Evolutionary conservation across 2,113 vertebrate genomes (phyloP), one percentile per base, ranked within the genome.

Genomic region (Oryzias woworae): DNA sequence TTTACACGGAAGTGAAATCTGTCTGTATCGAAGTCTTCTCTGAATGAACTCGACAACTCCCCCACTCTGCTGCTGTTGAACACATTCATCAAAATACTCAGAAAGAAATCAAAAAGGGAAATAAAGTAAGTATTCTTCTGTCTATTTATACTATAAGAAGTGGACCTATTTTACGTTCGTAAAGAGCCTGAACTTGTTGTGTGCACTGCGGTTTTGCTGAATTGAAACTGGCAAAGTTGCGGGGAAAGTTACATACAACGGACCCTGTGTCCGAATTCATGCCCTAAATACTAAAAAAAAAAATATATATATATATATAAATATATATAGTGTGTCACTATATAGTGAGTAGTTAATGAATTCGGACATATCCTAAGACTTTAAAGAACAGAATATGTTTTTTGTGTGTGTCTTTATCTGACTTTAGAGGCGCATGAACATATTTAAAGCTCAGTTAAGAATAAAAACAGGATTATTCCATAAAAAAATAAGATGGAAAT

Each of bases 1-100:
- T 90, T 51, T 58, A 51, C 50, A 73, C 83, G 85, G 82, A 90
- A 88, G 72, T 79, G 82, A 81, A 7, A 45, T 64, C 65, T 62
- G 49, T 80, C 55, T 81, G 48, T 64, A 65, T 6, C 24, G 14
- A 45, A 41, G 66, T 51, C 26, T 69, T 45, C 6, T 4, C n/a
- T 45, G 15, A 67, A 54, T 77, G 46, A 53, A 26, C n/a, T 20
- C 26, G 18, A 16, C 28, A 69, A 60, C 56, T 52, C 14, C 55
- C 13, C 41, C 26, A 15, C 15, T 15, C 13, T 12, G 42, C 8
- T 8, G 31, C 16, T 48, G 4, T 15, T 3, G 7, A 46, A 4
- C 2, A 6, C 20, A 1, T 47, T 49, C 10, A 7, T 12, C 16
- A 1, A 5, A 3, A 52, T 3, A 45, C 51, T 24, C 18, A 5